phyloP scores from a whole-genome alignment of 2,888 invertebrate genomes.

The Latrodectus elegans region DNA sequence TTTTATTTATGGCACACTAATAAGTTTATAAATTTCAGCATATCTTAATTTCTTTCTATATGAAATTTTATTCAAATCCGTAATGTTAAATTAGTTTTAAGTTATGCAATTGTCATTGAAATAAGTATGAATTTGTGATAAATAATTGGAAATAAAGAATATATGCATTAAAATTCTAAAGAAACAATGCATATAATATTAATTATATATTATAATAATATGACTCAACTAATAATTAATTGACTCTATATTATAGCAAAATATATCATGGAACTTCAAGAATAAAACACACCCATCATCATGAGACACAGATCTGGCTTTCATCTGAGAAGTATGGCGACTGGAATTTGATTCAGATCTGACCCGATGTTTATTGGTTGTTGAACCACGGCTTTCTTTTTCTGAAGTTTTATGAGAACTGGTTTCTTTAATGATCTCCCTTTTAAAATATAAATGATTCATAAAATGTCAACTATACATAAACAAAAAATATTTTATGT shows the following conservation, averaged over 20 bases:
- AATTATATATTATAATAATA: background rate
- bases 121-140: too few species aligned
- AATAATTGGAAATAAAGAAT: too few species aligned
- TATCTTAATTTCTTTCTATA: too few species aligned
- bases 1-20: too few species aligned
- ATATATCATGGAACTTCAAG: background rate
- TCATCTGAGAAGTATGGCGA: constrained; percentile 17
- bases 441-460: background rate
- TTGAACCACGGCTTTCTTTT: constrained; percentile 6
- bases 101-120: too few species aligned
- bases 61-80: too few species aligned
- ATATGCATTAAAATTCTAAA: too few species aligned
- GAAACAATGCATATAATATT: background rate
- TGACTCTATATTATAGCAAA: background rate
- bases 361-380: constrained; percentile 14
- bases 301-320: constrained; percentile 2
- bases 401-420: constrained; percentile 19
- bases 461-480: background rate
- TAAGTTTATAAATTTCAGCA: too few species aligned
- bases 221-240: background rate
- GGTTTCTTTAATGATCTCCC: constrained; percentile 17
- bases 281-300: constrained; percentile 38
- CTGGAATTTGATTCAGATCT: constrained; percentile 29
- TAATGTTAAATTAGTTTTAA: too few species aligned
- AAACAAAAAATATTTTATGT: background rate